Percentiles rank a stretch among this genome's conserved stretches.
Evolutionary conservation across 2,113 vertebrate species (phyloP).

Genomic region (Ursus arctos): DNA sequence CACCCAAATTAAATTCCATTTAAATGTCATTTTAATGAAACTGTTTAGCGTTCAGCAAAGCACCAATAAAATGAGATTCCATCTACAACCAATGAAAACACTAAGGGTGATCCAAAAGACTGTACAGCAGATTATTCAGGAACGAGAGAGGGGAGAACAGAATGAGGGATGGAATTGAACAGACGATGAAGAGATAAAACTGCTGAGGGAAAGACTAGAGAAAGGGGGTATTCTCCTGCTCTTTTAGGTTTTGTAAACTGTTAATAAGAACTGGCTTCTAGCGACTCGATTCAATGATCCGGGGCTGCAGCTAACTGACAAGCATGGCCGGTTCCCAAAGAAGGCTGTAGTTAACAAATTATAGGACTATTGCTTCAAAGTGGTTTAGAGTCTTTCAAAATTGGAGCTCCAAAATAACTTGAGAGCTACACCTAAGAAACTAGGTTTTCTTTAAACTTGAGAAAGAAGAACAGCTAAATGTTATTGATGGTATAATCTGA

Average conservation of each 20-base stretch:
- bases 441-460: neutral
- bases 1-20: neutral
- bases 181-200: neutral
- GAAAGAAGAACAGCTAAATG: neutral
- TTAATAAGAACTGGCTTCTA: neutral
- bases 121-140: neutral
- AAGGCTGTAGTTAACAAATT: neutral
- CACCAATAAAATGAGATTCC: neutral
- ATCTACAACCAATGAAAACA: neutral
- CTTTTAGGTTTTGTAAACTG: neutral
- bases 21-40: neutral
- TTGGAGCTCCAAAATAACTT: neutral
- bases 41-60: neutral
- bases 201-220: neutral
- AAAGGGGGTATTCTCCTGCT: neutral
- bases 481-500: neutral
- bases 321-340: neutral
- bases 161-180: neutral
- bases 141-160: neutral
- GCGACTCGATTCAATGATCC: neutral
- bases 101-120: neutral
- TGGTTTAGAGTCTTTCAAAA: neutral
- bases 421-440: neutral
- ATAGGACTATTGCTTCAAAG: neutral
- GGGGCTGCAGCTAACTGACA: neutral